Evolutionary conservation across 2,113 vertebrate species (phyloP).

Genomic region (Desmodus rotundus): DNA sequence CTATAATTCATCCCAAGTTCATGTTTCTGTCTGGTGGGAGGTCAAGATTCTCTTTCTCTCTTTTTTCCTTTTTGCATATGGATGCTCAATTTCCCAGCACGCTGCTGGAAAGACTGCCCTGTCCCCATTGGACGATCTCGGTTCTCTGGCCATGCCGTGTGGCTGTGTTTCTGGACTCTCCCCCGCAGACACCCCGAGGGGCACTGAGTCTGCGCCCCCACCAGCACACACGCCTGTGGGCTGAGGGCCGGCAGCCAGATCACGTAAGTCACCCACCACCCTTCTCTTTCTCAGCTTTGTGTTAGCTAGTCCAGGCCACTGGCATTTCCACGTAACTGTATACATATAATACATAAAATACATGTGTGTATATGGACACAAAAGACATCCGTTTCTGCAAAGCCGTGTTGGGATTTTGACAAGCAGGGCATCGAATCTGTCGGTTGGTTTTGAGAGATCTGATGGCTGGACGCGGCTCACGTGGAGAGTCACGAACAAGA

Average conservation of each 20-base stretch:
- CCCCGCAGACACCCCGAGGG: neutral
- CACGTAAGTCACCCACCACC: neutral
- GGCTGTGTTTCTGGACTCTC: neutral
- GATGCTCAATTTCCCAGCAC: neutral
- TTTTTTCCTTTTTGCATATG: neutral
- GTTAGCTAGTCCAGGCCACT: neutral
- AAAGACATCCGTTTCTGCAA: neutral
- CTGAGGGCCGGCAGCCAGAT: neutral
- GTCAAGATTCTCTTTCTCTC: neutral
- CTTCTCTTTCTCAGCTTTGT: neutral
- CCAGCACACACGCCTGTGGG: too few relatives aligned
- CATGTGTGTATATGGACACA: neutral
- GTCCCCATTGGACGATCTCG: neutral
- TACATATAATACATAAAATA: neutral
- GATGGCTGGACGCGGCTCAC: neutral
- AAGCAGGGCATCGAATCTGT: neutral
- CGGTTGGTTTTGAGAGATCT: neutral
- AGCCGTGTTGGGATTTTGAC: neutral
- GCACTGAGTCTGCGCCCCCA: neutral
- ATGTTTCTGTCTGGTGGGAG: neutral
- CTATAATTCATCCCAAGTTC: neutral
- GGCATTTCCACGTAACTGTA: neutral
- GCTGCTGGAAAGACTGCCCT: neutral
- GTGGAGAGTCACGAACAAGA: neutral
- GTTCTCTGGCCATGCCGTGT: neutral